A percentile compares a stretch with the other conserved stretches of the same genome.
Evolutionary conservation across 2,797 vertebrate species (phyloP).

Genomic region (Protosalanx chinensis): DNA sequence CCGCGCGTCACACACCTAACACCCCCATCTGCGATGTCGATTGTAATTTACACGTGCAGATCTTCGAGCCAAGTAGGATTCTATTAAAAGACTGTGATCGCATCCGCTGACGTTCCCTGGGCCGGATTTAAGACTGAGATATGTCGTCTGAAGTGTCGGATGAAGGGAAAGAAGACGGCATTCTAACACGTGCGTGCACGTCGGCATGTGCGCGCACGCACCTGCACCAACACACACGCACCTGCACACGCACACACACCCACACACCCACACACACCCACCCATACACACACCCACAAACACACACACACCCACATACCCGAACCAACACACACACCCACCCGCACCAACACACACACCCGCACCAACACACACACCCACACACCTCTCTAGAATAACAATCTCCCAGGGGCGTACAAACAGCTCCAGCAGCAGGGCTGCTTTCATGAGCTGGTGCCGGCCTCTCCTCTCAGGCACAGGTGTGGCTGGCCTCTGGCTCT

Average conservation of each 20-base stretch:
- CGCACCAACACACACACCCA: not conserved
- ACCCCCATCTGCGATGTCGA: constrained; percentile 34
- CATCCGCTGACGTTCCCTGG: not conserved
- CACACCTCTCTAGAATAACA: constrained; percentile 19
- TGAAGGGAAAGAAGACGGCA: not conserved
- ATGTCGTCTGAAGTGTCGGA: not conserved
- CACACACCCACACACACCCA: too few relatives aligned
- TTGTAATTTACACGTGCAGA: constrained; percentile 39
- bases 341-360: too few relatives aligned
- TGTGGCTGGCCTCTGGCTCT: constrained; percentile 43
- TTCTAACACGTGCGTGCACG: not conserved
- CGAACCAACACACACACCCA: too few relatives aligned
- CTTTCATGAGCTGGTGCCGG: constrained; percentile 56
- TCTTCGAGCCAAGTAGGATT: constrained; percentile 13
- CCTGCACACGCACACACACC: too few relatives aligned
- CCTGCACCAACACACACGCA: not conserved
- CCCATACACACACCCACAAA: too few relatives aligned
- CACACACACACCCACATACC: too few relatives aligned
- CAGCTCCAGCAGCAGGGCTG: constrained; percentile 54
- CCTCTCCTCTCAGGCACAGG: constrained; percentile 50
- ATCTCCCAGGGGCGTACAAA: constrained; percentile 61
- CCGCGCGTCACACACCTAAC: constrained; percentile 7
- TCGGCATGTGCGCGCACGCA: constrained; percentile 26
- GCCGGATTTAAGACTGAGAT: not conserved
- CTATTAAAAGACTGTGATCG: constrained; percentile 29